Base-by-base conservation (phyloP, 2,113 vertebrate genomes). In the Hiodon tergisus region DNA sequence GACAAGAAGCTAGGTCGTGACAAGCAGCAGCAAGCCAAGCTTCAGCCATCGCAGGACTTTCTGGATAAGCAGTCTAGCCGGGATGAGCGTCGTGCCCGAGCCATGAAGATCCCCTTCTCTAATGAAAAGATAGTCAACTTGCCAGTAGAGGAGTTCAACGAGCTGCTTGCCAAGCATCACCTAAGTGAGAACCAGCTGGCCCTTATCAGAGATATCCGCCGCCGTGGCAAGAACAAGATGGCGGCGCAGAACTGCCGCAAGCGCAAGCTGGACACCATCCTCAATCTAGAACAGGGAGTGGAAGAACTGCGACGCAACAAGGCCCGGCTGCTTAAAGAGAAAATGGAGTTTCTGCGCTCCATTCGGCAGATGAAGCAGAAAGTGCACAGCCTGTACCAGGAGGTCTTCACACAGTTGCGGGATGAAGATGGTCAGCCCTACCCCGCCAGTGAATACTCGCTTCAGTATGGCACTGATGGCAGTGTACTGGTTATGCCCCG, bases 201-300 rank as follows among this genome's bases (percentile, higher is more conserved):
- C 73, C 93, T 99, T n/a, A 94, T 99, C 82, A 93, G 97, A 0
- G 97, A 99, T 88, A 99, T 99, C 86, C 89, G 97, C 74, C 82
- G 97, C 71, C 90, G 97, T 0, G 97, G 97, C 74, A 99, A 99
- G 85, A 99, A 99, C 91, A 99, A 99, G 90, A 96, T 99, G 96
- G 97, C 97, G 0, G 97, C 97, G 0, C 97, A 99, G 85, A 99
- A 99, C 90, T 99, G 97, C 88, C 95, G 97, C 77, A 98, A 98
- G 87, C 93, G 97, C 79, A 99, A 99, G 57, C 89, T 99, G 85
- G 97, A 99, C 85, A 98, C 97, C 80, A 98, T 99, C 86, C 90
- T 99, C 2, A 97, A 97, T 87, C 86, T 99, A 83, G 96, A 99
- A 82, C 93, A 97, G 51, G 96, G 97, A 0, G 96, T 99, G 66